Conservation (phyloP, 2,888 invertebrate species). For the Pyralis farinalis region DNA sequence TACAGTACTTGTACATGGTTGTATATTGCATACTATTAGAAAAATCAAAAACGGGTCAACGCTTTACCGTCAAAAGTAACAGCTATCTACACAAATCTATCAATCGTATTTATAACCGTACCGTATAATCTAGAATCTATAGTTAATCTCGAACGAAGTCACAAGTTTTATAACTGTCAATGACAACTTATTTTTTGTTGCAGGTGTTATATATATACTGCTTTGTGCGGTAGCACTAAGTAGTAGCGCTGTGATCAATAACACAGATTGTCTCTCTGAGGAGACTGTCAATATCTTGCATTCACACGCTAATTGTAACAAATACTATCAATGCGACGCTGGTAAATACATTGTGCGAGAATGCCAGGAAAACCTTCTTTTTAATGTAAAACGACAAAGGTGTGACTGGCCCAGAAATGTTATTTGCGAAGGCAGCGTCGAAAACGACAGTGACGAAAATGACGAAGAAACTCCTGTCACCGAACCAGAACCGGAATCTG, state of each 20-base stretch:
- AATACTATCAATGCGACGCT: constrained; percentile 35
- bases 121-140: too few relatives aligned
- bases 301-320: constrained; percentile 31
- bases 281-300: constrained; percentile 23
- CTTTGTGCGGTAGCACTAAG: constrained; percentile 18
- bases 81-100: too few relatives aligned
- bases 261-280: constrained; percentile 21
- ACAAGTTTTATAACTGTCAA: too few relatives aligned
- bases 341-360: constrained; percentile 28
- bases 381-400: constrained; percentile 26
- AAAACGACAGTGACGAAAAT: not conserved
- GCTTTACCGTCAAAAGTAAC: too few relatives aligned
- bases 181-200: constrained; percentile 10
- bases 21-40: too few relatives aligned
- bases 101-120: too few relatives aligned
- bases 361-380: constrained; percentile 28
- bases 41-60: too few relatives aligned
- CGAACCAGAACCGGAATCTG: constrained; percentile 1
- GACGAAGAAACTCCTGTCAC: constrained; percentile 1
- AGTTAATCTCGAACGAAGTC: too few relatives aligned
- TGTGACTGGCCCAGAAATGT: constrained; percentile 37
- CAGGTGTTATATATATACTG: constrained; percentile 18
- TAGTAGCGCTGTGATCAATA: constrained; percentile 3
- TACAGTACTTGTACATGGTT: too few relatives aligned
- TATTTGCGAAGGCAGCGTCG: constrained; percentile 21